phyloP scores from a whole-genome alignment of 53 echinoderm and acorn worm species.

The Astropecten irregularis region DNA sequence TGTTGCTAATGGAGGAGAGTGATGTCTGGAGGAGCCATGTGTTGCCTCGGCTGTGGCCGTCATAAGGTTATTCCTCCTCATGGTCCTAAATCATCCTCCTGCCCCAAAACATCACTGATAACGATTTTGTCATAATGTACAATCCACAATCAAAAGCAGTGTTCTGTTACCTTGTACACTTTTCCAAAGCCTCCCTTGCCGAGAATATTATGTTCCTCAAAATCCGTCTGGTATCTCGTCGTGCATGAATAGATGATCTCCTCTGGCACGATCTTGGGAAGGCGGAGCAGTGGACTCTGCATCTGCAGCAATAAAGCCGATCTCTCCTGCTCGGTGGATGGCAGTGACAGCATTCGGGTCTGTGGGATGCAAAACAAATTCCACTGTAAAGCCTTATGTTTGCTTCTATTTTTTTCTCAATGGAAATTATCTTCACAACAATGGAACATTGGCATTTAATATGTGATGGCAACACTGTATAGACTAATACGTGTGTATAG shows the following conservation, averaged over 20 bases:
- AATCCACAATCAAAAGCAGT: no score
- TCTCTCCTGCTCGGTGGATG: constrained; percentile 45
- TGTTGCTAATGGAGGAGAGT: no score
- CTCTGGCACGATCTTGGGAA: constrained; percentile 16
- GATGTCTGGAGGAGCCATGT: no score
- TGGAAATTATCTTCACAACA: not conserved
- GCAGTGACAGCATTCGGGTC: constrained; percentile 45
- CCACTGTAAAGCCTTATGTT: no score
- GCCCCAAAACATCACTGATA: no score
- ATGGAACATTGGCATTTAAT: no score
- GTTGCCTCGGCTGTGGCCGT: no score
- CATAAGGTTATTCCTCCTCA: no score
- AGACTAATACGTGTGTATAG: not conserved
- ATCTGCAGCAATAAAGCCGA: constrained; percentile 20
- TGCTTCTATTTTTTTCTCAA: not conserved
- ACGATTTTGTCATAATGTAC: no score
- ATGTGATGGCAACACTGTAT: not conserved
- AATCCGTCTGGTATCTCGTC: constrained; percentile 78
- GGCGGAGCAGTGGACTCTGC: not conserved
- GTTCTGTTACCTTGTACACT: constrained; percentile 91
- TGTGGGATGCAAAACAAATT: not conserved
- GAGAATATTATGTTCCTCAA: constrained; percentile 64
- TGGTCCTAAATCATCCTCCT: no score
- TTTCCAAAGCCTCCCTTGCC: constrained; percentile 94
- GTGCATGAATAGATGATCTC: constrained; percentile 14